Evolutionary conservation across 2,113 vertebrate species (phyloP), one percentile per base, ranked within the genome.

Genomic region (Charina bottae): DNA sequence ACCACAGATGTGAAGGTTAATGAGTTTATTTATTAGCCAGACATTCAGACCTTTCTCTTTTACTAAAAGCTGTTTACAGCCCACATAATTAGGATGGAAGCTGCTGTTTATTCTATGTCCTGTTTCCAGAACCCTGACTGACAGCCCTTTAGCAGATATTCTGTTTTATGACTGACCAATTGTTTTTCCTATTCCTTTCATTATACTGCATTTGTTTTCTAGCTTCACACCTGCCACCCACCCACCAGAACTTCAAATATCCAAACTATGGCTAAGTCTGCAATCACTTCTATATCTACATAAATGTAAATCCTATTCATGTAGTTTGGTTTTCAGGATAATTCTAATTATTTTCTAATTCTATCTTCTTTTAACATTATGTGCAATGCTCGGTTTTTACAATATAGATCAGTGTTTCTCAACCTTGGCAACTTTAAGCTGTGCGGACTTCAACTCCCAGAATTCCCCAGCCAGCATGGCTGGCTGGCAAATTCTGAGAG

Each of bases 11-110:
- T 49, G 49, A 49, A 49, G 49, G 49, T 49, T 49, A 49, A 49
- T 49, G 49, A 49, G 49, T 49, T 49, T 6, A 49, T 49, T 24
- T 78, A 56, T 89, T 93, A 93, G 85, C 55, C 87, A 4, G 46
- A 0, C 37, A 55, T 85, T 87, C 90, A 56, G 83, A 2, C 90
- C 72, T 64, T 53, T 56, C 58, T 5, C 92, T 56, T 89, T 90
- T 93, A 92, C 37, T 90, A 93, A 96, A 97, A 94, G 93, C 87
- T 96, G 89, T 93, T 96, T 95, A 21, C 90, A 94, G 64, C 94
- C 91, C 93, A 96, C 93, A 95, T 96, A 96, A 97, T 95, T 94
- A 93, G 96, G 94, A 95, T 95, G 93, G 91, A 96, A 97, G 94
- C 91, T 96, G 92, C 88, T 95, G 90, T 93, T 96, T 94, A 95